Evolutionary conservation across 2,888 invertebrate species (phyloP).

Genomic region (Brachynemurus nebulosus): DNA sequence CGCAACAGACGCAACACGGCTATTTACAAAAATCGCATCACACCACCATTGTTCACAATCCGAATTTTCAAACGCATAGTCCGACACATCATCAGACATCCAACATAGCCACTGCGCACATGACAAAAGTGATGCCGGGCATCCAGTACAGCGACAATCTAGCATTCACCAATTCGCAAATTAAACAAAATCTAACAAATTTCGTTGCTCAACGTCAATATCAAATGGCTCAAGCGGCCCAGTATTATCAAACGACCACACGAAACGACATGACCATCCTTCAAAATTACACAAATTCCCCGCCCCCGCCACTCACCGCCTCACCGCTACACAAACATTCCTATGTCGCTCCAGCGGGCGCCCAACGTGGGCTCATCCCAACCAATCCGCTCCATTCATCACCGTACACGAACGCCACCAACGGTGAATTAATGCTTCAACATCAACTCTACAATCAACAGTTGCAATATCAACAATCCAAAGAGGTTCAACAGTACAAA

Average conservation of each 20-base stretch:
- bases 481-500: conserved; percentile 28
- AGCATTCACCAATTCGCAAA: background rate
- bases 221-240: background rate
- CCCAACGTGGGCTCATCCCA: no score
- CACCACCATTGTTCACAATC: conserved; percentile 9
- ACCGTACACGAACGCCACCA: conserved; percentile 21
- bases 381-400: conserved; percentile 16
- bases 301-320: background rate
- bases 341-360: background rate
- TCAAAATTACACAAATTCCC: no score
- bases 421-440: conserved; percentile 27
- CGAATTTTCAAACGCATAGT: conserved; percentile 11
- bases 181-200: conserved; percentile 4
- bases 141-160: conserved; percentile 25
- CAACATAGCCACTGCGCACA: conserved; percentile 3
- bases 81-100: conserved; percentile 11
- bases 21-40: no score
- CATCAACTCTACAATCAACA: conserved; percentile 27
- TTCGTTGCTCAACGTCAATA: conserved; percentile 2
- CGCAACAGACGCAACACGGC: no score
- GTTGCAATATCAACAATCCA: conserved; percentile 20
- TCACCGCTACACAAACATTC: conserved; percentile 1
- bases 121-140: conserved; percentile 23
- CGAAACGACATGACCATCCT: background rate
- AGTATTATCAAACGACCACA: background rate